Percentiles rank a stretch among this genome's conserved stretches.
phyloP scores from a whole-genome alignment of 2,797 vertebrate species.

The Sphenopsis melanotis region DNA sequence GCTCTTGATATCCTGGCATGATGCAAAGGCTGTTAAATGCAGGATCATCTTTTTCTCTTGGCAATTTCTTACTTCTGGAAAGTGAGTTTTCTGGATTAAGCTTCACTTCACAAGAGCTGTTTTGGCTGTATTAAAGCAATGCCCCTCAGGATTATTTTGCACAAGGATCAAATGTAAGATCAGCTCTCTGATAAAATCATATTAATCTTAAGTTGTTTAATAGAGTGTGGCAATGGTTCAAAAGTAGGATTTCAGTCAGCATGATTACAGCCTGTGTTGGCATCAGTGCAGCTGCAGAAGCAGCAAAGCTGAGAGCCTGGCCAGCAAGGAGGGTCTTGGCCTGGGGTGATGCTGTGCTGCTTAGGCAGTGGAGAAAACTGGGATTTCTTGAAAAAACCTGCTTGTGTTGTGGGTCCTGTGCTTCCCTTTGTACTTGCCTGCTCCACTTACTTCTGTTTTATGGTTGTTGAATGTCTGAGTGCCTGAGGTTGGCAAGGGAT shows the following conservation, averaged over 20 bases:
- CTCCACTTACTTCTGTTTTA: background rate
- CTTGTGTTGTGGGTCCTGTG: background rate
- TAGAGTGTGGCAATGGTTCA: background rate
- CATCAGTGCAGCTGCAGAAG: background rate
- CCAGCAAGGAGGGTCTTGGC: rapidly evolving
- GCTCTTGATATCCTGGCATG: background rate
- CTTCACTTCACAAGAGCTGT: background rate
- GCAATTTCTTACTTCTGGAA: background rate
- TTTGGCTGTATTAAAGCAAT: background rate
- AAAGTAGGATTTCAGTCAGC: background rate
- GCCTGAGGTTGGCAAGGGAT: background rate
- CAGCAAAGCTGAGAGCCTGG: background rate
- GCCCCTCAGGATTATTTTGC: background rate
- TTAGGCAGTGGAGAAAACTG: background rate
- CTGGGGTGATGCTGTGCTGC: background rate
- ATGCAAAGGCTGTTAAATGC: background rate
- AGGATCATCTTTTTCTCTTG: background rate
- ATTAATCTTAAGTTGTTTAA: background rate
- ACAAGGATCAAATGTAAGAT: background rate
- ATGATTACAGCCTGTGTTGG: background rate
- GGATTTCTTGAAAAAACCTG: background rate
- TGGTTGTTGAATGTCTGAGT: background rate
- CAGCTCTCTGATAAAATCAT: background rate
- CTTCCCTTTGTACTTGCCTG: background rate
- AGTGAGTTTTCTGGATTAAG: background rate